Percentiles rank a stretch among this genome's conserved stretches.
Conservation (phyloP, 2,113 vertebrate species). For the Myrmecobius fasciatus region DNA sequence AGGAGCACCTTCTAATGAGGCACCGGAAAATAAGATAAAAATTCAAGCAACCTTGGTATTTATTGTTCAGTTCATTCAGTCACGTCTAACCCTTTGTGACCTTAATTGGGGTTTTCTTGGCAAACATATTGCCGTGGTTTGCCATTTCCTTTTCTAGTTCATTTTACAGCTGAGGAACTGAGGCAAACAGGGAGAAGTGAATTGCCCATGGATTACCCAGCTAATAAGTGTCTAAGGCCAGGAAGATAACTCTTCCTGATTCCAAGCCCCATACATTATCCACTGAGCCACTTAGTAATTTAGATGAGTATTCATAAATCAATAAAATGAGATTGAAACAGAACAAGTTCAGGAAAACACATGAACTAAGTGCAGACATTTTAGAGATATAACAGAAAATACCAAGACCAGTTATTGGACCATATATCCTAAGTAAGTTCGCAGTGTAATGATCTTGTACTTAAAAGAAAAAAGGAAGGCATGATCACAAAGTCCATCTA, state of each 20-base stretch:
- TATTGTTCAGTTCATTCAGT: neutral
- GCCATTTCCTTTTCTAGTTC: neutral
- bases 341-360: neutral
- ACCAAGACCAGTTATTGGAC: neutral
- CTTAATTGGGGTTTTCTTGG: neutral
- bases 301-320: neutral
- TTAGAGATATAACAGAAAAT: neutral
- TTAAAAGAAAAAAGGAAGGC: neutral
- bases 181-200: neutral
- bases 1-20: neutral
- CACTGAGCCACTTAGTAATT: neutral
- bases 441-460: no score
- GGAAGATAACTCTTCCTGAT: neutral
- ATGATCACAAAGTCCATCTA: neutral
- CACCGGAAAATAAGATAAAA: neutral
- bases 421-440: neutral
- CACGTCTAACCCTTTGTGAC: neutral
- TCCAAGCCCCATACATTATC: neutral
- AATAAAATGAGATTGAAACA: slow-evolving; percentile 2
- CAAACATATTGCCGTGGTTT: neutral
- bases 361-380: neutral
- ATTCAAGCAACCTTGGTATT: neutral
- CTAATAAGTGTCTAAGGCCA: neutral
- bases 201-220: neutral
- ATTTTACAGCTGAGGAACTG: neutral